Evolutionary conservation across 2,113 vertebrate genomes (phyloP).

Genomic region (Tympanuchus pallidicinctus): DNA sequence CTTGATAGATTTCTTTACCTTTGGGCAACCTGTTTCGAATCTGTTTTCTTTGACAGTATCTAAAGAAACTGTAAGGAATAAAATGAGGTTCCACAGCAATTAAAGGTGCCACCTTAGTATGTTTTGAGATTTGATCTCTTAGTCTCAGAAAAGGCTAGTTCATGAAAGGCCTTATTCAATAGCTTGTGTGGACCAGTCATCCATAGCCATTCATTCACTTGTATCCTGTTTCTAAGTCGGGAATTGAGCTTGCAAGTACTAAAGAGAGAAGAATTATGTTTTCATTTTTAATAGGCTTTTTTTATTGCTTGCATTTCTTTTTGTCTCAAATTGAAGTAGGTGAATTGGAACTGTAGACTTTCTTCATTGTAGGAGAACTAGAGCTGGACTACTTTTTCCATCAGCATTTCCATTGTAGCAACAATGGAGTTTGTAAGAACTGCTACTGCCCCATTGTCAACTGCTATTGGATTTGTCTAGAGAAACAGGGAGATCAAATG

Average conservation of each 20-base stretch:
- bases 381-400: neutral
- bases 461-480: neutral
- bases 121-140: neutral
- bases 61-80: neutral
- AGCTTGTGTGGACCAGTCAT: neutral
- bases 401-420: neutral
- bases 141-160: neutral
- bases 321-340: neutral
- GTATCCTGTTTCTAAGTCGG: neutral
- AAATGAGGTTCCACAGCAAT: neutral
- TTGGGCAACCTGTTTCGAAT: neutral
- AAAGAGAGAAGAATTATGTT: neutral
- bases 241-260: neutral
- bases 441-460: neutral
- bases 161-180: neutral
- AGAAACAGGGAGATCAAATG: neutral
- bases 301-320: neutral
- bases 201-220: neutral
- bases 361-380: neutral
- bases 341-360: neutral
- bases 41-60: neutral
- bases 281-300: neutral
- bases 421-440: neutral
- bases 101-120: neutral
- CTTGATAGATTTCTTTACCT: neutral